Percentiles rank a stretch among this genome's conserved stretches.
phyloP scores from a whole-genome alignment of 2,888 invertebrate species.

The Drosophila mercatorum region DNA sequence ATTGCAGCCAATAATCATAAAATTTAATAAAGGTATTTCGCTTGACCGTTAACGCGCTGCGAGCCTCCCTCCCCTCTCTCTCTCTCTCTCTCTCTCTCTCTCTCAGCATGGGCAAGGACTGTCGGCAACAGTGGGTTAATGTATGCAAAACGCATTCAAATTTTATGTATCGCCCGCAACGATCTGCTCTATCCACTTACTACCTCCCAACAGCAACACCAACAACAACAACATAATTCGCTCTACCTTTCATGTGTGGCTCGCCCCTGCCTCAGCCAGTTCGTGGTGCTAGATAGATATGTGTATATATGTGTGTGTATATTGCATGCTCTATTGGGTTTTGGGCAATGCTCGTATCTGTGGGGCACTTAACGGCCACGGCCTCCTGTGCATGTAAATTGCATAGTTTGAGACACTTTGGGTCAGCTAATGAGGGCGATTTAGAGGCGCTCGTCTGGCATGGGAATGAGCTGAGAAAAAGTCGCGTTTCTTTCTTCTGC shows the following conservation, averaged over 20 bases:
- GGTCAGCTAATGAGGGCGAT: constrained; percentile 76
- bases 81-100: neutral
- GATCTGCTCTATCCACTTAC: constrained; percentile 69
- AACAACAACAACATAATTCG: constrained; percentile 75
- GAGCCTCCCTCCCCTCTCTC: neutral
- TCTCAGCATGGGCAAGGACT: neutral
- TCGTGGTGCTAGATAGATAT: constrained; percentile 31
- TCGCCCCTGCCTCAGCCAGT: constrained; percentile 25
- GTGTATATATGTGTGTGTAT: constrained; percentile 22
- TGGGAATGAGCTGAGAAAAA: constrained; percentile 38
- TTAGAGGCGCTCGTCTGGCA: constrained; percentile 39
- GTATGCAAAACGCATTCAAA: constrained; percentile 85
- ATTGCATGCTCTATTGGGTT: constrained; percentile 71
- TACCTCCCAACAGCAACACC: neutral
- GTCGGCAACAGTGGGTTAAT: constrained; percentile 84
- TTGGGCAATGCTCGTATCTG: constrained; percentile 55
- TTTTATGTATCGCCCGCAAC: constrained; percentile 83
- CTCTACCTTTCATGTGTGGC: constrained; percentile 49
- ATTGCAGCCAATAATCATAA: constrained; percentile 81
- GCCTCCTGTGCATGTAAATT: constrained; percentile 74
- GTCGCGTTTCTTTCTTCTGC: constrained; percentile 2
- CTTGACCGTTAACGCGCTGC: constrained; percentile 55
- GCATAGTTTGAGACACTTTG: constrained; percentile 76
- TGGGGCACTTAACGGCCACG: constrained; percentile 51
- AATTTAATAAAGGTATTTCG: constrained; percentile 78